These are phyloP conservation scores for Artibeus jamaicensis DNA, from an alignment of 2,797 vertebrate genomes.

Conservation along the genomic window DNA sequence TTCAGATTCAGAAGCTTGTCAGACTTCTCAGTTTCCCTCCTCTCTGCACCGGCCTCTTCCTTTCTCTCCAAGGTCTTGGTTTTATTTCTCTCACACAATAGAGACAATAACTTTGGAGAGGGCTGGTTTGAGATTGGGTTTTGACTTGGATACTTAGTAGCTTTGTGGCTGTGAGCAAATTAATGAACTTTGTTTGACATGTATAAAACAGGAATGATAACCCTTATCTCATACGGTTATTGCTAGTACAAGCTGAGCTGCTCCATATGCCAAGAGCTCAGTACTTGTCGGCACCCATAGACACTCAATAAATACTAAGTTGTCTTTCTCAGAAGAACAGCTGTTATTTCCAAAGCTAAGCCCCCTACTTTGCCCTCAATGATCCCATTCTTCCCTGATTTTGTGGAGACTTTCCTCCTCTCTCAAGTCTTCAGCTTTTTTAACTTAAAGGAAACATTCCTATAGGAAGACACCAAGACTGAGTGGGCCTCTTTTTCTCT, in stretches of 20 bases:
- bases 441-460: not conserved
- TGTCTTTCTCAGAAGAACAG: not conserved
- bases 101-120: not conserved
- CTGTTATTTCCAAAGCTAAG: not conserved
- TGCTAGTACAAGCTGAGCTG: not conserved
- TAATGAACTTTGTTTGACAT: not conserved
- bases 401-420: not conserved
- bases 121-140: not conserved
- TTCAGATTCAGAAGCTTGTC: not conserved
- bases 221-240: not conserved
- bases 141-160: constrained; percentile 33
- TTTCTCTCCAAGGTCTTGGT: not conserved
- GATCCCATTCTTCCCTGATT: not conserved
- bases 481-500: not conserved
- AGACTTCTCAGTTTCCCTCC: not conserved
- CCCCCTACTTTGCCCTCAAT: not conserved
- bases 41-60: not conserved
- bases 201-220: not conserved
- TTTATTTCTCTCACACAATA: not conserved
- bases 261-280: not conserved
- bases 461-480: not conserved
- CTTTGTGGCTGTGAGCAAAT: constrained; percentile 41
- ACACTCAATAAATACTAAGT: not conserved
- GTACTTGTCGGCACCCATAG: not conserved
- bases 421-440: not conserved